Percentiles rank a stretch among this genome's conserved stretches.
phyloP scores from a whole-genome alignment of 2,113 vertebrate species.

The Serranochromis macrocephalus region DNA sequence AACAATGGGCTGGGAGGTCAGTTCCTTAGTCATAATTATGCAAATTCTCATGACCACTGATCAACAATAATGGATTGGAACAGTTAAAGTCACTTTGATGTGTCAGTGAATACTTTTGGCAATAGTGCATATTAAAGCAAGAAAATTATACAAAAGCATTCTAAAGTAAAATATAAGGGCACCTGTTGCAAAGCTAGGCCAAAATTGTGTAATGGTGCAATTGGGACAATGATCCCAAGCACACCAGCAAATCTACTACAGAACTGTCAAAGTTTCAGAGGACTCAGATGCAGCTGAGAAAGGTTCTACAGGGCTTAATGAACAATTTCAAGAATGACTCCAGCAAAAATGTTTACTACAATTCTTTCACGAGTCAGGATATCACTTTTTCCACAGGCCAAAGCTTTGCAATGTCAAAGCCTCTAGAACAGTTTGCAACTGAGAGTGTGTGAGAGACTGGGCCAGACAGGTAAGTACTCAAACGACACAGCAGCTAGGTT shows the following conservation, averaged over 20 bases:
- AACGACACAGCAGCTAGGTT: background rate
- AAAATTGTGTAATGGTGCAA: background rate
- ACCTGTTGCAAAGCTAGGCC: background rate
- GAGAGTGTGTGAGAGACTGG: background rate
- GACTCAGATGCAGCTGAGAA: background rate
- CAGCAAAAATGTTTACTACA: background rate
- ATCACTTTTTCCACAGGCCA: background rate
- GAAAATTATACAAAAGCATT: accelerated
- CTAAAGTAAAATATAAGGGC: background rate
- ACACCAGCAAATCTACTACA: background rate
- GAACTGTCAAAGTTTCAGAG: accelerated
- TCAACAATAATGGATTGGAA: background rate
- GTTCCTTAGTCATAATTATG: background rate
- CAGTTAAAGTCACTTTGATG: background rate
- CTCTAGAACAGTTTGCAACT: background rate
- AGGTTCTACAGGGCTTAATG: background rate
- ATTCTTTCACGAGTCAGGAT: background rate
- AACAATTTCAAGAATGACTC: background rate
- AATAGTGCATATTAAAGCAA: background rate
- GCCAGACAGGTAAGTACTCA: background rate
- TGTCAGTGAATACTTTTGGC: background rate
- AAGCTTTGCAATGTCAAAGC: background rate
- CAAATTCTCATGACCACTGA: background rate
- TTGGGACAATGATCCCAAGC: background rate
- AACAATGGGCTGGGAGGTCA: background rate